A percentile compares a stretch with the other conserved stretches of the same genome.
phyloP scores from a whole-genome alignment of 2,113 vertebrate species.

The Anas platyrhynchos region DNA sequence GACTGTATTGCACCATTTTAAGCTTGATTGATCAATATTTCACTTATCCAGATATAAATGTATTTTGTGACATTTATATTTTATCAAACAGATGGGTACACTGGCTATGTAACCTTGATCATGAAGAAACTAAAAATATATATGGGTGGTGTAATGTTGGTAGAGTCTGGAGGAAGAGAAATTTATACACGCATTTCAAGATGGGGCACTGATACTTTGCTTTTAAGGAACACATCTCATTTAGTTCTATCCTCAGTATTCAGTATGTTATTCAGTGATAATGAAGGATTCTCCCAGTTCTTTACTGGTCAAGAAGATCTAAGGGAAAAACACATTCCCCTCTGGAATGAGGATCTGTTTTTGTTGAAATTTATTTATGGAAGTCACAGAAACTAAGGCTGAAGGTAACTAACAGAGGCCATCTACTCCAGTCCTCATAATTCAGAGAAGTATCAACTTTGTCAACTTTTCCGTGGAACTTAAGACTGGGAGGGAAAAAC shows the following conservation, averaged over 20 bases:
- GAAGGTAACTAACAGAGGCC: not conserved
- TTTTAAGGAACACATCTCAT: not conserved
- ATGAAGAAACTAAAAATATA: not conserved
- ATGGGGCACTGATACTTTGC: not conserved
- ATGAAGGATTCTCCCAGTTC: not conserved
- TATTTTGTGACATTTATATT: not conserved
- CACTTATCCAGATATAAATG: not conserved
- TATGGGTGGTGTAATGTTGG: not conserved
- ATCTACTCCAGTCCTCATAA: not conserved
- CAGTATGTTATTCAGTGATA: not conserved
- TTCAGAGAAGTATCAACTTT: not conserved
- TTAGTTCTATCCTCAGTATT: not conserved
- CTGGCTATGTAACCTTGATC: not conserved
- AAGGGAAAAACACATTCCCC: not conserved
- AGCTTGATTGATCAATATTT: not conserved
- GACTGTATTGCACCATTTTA: not conserved
- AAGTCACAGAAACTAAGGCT: not conserved
- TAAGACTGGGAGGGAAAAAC: not conserved
- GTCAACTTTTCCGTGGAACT: not conserved
- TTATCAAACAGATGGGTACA: not conserved
- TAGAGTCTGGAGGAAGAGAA: not conserved
- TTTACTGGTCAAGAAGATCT: not conserved
- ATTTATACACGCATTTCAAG: not conserved
- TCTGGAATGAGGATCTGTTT: not conserved
- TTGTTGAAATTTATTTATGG: not conserved